Evolutionary conservation across 2,113 vertebrate genomes (phyloP).

Genomic region (Scartelaos histophorus): DNA sequence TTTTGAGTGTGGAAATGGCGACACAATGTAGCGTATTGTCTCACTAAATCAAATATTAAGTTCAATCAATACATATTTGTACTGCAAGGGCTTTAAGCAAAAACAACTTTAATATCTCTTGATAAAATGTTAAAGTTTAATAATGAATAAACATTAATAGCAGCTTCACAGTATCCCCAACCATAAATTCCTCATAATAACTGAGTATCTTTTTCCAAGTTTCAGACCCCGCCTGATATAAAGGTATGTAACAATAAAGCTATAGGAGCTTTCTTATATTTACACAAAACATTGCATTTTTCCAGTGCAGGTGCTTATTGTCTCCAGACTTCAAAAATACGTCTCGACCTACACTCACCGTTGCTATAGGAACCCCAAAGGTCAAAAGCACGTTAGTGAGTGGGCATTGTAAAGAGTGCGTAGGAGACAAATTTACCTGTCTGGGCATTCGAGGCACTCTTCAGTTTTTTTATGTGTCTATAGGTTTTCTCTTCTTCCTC

Average conservation of each 20-base stretch:
- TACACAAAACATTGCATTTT: background rate
- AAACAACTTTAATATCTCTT: no score
- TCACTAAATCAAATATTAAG: no score
- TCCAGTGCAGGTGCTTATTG: conserved; percentile 12
- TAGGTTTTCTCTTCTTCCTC: conserved; percentile 1
- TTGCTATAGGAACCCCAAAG: conserved; percentile 66
- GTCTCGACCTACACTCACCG: conserved; percentile 25
- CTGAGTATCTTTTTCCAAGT: background rate
- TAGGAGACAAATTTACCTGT: conserved; percentile 48
- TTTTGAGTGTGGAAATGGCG: background rate
- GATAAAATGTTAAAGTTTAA: background rate
- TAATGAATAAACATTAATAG: no score
- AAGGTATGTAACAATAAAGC: background rate
- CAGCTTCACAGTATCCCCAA: no score
- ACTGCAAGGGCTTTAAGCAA: background rate
- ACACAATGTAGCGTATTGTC: no score
- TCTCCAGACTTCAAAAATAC: conserved; percentile 11
- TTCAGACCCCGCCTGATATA: background rate
- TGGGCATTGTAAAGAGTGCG: conserved; percentile 30
- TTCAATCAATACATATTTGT: background rate
- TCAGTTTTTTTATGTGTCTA: conserved; percentile 6
- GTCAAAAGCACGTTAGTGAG: conserved; percentile 44
- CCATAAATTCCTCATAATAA: no score
- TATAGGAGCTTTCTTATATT: background rate
- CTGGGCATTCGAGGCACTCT: conserved; percentile 16